Evolutionary conservation across 2,113 vertebrate species (phyloP), one percentile per base, ranked within the genome.

Genomic region (Corythoichthys intestinalis): DNA sequence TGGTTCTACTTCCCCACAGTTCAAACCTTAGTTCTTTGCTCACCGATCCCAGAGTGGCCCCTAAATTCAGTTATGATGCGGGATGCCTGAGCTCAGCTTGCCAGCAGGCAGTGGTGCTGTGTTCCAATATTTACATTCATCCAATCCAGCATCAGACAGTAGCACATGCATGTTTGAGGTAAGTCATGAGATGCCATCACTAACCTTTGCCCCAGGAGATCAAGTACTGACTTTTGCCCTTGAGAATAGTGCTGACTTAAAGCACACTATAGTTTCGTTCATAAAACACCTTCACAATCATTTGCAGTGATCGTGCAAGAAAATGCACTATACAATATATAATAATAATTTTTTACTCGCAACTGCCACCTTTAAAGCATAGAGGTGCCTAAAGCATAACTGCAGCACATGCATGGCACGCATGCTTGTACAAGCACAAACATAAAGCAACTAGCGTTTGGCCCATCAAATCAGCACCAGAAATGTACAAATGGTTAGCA

Each of bases 71-170:
- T 81, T 82, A 82, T 9, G 38, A 44, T 10, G 65, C 59, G 70
- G 71, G 54, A 77, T 59, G 61, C 39, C 68, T 73, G 70, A 59
- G 75, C 77, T 63, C 12, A 1, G 37, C 72, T 71, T 83, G 72
- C 72, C 81, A 78, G 79, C 70, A 48, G 73, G 72, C 76, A 68
- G 60, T 56, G 38, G 69, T 57, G 52, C 60, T 54, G 56, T n/a
- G 4, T 67, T 86, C 73, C 76, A 85, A 89, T 88, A 81, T 91
- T 90, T 87, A 87, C 84, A 77, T 85, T 81, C 66, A 57, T 77
- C 70, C 70, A 85, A 83, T 80, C 76, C 76, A 70, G 72, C 72
- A 65, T 72, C 68, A 83, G 79, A 86, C 87, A 83, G 87, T 85
- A 85, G 84, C 82, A 52, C 47, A 54, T 76, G 57, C 76, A 73